These are phyloP conservation scores for Lonchura striata DNA, from an alignment of 2,113 vertebrate genomes.

Conservation along the genomic window DNA sequence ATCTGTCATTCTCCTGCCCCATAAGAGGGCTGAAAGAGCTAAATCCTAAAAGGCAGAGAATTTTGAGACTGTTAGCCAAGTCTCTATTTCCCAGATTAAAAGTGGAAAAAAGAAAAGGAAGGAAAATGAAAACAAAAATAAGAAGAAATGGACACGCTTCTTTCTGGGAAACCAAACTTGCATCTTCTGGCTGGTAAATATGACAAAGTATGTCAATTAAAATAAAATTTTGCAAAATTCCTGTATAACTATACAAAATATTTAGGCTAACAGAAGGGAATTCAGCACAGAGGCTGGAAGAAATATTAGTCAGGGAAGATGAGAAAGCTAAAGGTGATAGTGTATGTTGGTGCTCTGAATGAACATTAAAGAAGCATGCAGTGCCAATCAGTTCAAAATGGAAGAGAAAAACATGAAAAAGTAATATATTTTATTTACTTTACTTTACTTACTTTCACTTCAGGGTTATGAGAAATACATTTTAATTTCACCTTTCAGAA, in stretches of 20 bases:
- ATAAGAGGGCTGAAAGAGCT: not conserved
- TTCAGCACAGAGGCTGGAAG: not conserved
- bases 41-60: not conserved
- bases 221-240: not conserved
- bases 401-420: not conserved
- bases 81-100: not conserved
- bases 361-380: not conserved
- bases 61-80: not conserved
- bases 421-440: not conserved
- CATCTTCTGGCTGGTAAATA: not conserved
- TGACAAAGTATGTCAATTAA: not conserved
- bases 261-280: not conserved
- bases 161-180: not conserved
- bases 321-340: not conserved
- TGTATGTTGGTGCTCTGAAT: not conserved
- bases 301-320: not conserved
- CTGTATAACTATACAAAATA: not conserved
- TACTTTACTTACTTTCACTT: not conserved
- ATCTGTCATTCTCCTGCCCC: not conserved
- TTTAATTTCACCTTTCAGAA: not conserved
- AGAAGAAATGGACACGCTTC: not conserved
- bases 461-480: not conserved
- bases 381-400: not conserved
- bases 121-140: not conserved
- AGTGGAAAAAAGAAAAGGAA: not conserved